Base-by-base conservation (phyloP, 1,140 invertebrate genomes). In the Varroa destructor region DNA sequence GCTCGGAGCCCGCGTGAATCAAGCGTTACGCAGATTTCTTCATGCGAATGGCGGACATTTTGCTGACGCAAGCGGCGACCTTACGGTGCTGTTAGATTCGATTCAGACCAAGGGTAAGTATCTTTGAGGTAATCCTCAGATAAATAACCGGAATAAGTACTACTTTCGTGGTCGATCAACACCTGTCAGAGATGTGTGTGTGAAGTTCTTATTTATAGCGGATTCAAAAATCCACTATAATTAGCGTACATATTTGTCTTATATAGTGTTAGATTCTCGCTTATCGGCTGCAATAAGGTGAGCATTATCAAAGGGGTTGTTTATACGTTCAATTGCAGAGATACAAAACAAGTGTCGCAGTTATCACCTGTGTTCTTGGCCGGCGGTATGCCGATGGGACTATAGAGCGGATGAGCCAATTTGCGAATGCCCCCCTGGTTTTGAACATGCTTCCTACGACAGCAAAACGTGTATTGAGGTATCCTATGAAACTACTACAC, bases 301-400 rank as follows among this genome's bases (percentile, higher is more conserved):
- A 51, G 8, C 46, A 8, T 8, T 8, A 8, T 8, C 46, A 5
- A 51, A 51, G 3, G 4, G 46, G 46, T 8, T 37, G 40, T 36
- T 40, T 67, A 14, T 4, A 40, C 12, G 57, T 58, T 42, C 12
- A 3, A 6, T 58, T 58, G 5, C 37, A 67, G 61, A 67, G 14
- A 37, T 67, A 2, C 61, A 43, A 40, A 67, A 67, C 61, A 67
- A 67, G 37, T 67, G 61, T 37, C 61, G 61, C 61, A 36, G 40
- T 40, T 67, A 12, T 8, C 10, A 67, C 36, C 61, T 37, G 2
- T 67, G 61, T 8, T 0, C 36, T 37, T 46, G n/a, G 14, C 61
- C 12, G 40, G 61, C 61, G 2, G 61, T 43, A 67, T 67, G 61
- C 37, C 12, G 14, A 3, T 67, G 61, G 61, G 61, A 67, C 40